A percentile compares a stretch with the other conserved stretches of the same genome.
These are phyloP conservation scores for Hypotaenidia okinawae DNA, from an alignment of 2,797 vertebrate genomes.

Conservation along the genomic window DNA sequence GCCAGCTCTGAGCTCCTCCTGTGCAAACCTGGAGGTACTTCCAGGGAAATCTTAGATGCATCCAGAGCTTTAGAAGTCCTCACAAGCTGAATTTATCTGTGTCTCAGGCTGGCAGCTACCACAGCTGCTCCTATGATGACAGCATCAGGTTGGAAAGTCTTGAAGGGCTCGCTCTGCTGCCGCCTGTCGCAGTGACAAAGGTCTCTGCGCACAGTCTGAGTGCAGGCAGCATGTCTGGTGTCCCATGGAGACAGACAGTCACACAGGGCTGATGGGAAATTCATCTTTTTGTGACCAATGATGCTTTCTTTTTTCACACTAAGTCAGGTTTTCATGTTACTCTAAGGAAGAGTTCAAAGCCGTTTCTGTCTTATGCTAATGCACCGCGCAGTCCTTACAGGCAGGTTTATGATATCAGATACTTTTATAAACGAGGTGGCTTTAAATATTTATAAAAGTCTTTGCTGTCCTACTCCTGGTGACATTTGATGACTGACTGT, in stretches of 20 bases:
- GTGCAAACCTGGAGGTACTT: neutral
- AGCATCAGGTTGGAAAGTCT: neutral
- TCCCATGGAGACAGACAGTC: neutral
- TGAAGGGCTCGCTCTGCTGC: neutral
- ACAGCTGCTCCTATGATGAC: neutral
- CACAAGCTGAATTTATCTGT: neutral
- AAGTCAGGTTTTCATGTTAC: neutral
- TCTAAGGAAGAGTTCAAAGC: neutral
- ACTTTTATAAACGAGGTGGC: neutral
- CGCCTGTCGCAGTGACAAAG: neutral
- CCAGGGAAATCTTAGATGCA: neutral
- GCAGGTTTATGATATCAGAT: neutral
- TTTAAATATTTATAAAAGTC: neutral
- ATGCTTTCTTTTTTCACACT: neutral
- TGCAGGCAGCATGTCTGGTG: neutral
- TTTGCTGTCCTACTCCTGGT: neutral
- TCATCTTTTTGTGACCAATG: neutral
- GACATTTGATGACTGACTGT: neutral
- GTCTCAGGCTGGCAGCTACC: neutral
- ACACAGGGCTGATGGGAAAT: neutral
- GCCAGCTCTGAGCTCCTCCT: neutral
- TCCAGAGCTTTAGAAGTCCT: neutral
- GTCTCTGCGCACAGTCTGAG: neutral
- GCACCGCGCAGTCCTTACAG: neutral
- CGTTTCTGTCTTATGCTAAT: neutral